phyloP scores from a whole-genome alignment of 2,113 vertebrate species.

The Channa maculata region DNA sequence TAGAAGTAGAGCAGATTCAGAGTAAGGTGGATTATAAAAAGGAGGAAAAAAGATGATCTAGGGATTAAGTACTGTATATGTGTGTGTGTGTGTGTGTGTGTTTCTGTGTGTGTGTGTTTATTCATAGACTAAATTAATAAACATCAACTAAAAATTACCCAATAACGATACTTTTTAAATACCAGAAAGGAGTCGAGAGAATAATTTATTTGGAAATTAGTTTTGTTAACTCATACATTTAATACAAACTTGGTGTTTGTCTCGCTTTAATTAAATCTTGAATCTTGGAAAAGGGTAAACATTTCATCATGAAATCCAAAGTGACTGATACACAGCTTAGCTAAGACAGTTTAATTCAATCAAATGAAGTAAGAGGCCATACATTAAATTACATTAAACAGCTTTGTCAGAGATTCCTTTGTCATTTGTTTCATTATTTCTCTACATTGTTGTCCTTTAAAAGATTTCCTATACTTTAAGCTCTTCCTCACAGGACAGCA shows the following conservation, averaged over 20 bases:
- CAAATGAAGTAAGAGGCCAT: background rate
- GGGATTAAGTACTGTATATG: background rate
- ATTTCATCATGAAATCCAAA: background rate
- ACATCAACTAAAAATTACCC: no score
- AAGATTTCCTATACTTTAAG: no score
- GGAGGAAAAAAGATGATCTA: background rate
- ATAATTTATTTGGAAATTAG: background rate
- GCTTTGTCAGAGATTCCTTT: no score
- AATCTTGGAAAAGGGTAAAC: background rate
- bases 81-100: background rate
- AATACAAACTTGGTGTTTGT: no score
- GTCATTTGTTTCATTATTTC: background rate
- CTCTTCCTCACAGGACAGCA: conserved; percentile 1
- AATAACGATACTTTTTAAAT: background rate
- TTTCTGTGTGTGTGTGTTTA: background rate
- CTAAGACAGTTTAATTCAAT: background rate
- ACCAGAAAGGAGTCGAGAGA: background rate
- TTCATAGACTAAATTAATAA: no score
- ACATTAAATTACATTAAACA: no score
- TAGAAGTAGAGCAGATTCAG: conserved; percentile 41
- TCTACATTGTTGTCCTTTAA: conserved; percentile 8
- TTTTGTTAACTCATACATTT: background rate
- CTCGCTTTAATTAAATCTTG: background rate
- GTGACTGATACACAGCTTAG: background rate
- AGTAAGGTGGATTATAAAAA: conserved; percentile 20